phyloP scores from a whole-genome alignment of 2,888 invertebrate genomes.

The Macrostomum cliftonense region DNA sequence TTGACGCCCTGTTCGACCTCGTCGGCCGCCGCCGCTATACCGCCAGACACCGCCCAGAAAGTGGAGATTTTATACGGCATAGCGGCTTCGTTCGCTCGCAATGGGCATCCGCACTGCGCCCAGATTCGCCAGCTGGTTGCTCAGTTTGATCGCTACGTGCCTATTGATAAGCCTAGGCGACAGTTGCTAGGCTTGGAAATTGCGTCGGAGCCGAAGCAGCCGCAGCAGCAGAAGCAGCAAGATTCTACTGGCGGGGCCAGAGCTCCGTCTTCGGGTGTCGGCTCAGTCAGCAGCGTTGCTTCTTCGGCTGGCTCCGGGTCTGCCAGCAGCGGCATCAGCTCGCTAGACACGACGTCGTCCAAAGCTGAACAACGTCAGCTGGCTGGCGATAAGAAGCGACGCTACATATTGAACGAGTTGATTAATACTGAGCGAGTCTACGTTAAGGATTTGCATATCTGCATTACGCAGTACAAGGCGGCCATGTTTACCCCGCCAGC shows the following conservation, averaged over 20 bases:
- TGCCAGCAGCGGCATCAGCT: background rate
- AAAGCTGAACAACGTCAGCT: constrained; percentile 1
- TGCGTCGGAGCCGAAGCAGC: too few relatives aligned
- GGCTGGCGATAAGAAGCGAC: constrained; percentile 4
- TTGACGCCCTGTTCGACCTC: background rate
- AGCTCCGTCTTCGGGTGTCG: too few relatives aligned
- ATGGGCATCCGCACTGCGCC: background rate
- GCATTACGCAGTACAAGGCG: constrained; percentile 44
- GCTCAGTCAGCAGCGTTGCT: too few relatives aligned
- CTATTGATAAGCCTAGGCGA: background rate
- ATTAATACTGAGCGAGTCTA: constrained; percentile 87
- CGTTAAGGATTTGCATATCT: constrained; percentile 82
- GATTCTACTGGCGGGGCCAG: too few relatives aligned
- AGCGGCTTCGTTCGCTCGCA: background rate
- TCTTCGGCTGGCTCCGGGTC: too few relatives aligned
- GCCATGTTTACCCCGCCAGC: constrained; percentile 1
- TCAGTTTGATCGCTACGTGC: background rate
- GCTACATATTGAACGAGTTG: constrained; percentile 45
- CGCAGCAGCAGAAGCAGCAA: too few relatives aligned
- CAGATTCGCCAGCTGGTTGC: background rate
- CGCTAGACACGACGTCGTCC: background rate
- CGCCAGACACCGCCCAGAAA: too few relatives aligned
- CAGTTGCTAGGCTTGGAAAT: too few relatives aligned
- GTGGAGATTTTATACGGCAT: too few relatives aligned
- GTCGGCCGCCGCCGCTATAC: too few relatives aligned